phyloP scores from a whole-genome alignment of 2,888 invertebrate species.

The Drosophila recens region DNA sequence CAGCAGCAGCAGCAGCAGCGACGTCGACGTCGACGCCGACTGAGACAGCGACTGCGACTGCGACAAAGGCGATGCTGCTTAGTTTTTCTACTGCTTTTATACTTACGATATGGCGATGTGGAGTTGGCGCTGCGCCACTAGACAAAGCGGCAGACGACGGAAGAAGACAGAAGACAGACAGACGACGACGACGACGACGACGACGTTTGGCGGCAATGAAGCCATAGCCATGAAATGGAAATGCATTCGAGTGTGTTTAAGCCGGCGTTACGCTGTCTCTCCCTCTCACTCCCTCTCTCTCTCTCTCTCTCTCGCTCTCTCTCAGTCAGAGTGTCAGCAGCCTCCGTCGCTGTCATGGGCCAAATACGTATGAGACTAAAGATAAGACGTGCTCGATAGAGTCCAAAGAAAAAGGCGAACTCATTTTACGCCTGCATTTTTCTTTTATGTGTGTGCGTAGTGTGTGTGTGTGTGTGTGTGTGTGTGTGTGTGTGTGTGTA shows the following conservation, averaged over 20 bases:
- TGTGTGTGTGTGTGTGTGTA: constrained; percentile 53
- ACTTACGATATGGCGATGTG: constrained; percentile 46
- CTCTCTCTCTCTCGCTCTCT: background rate
- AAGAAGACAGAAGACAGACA: constrained; percentile 45
- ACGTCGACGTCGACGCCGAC: constrained; percentile 26
- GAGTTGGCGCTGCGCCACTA: constrained; percentile 78
- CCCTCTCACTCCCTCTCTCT: background rate
- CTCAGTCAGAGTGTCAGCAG: constrained; percentile 18
- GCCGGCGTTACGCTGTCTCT: constrained; percentile 64
- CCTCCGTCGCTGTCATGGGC: constrained; percentile 54
- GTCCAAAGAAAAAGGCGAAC: constrained; percentile 77
- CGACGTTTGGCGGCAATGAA: constrained; percentile 80
- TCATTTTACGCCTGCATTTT: constrained; percentile 80
- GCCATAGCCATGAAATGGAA: constrained; percentile 82
- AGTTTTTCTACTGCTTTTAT: constrained; percentile 31
- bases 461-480: constrained; percentile 18
- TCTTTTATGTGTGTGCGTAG: constrained; percentile 44
- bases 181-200: too few relatives aligned
- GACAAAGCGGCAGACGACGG: constrained; percentile 73
- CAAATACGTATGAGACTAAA: constrained; percentile 74
- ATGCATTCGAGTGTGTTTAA: constrained; percentile 82
- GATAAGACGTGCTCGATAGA: constrained; percentile 81
- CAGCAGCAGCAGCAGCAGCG: constrained; percentile 11
- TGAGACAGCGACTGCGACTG: constrained; percentile 14
- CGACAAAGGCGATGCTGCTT: constrained; percentile 37